Percentiles rank a stretch among this genome's conserved stretches.
phyloP scores from a whole-genome alignment of 2,113 vertebrate species.

The Epinephelus lanceolatus region DNA sequence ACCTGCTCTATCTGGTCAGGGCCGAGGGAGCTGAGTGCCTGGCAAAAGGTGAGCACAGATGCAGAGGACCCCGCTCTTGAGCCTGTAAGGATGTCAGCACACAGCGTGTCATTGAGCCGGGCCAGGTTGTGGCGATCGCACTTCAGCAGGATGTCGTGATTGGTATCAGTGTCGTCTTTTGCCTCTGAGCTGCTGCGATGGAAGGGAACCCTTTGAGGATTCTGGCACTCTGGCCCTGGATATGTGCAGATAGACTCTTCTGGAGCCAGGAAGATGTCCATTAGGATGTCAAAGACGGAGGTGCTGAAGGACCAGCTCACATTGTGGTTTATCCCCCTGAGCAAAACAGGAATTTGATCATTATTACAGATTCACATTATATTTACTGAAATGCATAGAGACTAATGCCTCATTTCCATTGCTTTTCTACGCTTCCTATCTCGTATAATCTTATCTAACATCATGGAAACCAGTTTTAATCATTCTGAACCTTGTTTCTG shows the following conservation, averaged over 20 bases:
- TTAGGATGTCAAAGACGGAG: slow-evolving; percentile 78
- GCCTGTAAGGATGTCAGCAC: slow-evolving; percentile 64
- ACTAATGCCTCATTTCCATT: too few relatives aligned
- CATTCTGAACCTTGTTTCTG: too few relatives aligned
- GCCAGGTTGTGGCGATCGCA: slow-evolving; percentile 76
- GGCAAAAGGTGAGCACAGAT: slow-evolving; percentile 71
- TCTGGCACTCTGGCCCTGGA: slow-evolving; percentile 65
- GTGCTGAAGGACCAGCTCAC: slow-evolving; percentile 84
- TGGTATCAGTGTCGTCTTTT: background rate
- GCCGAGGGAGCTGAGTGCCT: slow-evolving; percentile 68
- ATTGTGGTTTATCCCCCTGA: slow-evolving; percentile 86
- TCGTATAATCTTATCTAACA: too few relatives aligned
- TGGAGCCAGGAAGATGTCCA: slow-evolving; percentile 69
- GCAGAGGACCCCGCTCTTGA: slow-evolving; percentile 26
- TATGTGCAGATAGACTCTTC: slow-evolving; percentile 57
- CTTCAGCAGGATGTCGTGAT: slow-evolving; percentile 32
- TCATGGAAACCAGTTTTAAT: too few relatives aligned
- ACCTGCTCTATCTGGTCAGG: slow-evolving; percentile 56
- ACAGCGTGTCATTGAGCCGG: slow-evolving; percentile 79
- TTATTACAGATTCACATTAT: background rate
- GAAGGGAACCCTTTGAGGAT: slow-evolving; percentile 9
- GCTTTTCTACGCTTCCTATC: too few relatives aligned
- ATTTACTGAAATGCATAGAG: too few relatives aligned
- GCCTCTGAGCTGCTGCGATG: slow-evolving; percentile 35
- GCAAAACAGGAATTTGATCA: slow-evolving; percentile 38